A percentile compares a stretch with the other conserved stretches of the same genome.
These are phyloP conservation scores for Drosophila punjabiensis DNA, from an alignment of 1,140 invertebrate genomes.

Conservation along the genomic window DNA sequence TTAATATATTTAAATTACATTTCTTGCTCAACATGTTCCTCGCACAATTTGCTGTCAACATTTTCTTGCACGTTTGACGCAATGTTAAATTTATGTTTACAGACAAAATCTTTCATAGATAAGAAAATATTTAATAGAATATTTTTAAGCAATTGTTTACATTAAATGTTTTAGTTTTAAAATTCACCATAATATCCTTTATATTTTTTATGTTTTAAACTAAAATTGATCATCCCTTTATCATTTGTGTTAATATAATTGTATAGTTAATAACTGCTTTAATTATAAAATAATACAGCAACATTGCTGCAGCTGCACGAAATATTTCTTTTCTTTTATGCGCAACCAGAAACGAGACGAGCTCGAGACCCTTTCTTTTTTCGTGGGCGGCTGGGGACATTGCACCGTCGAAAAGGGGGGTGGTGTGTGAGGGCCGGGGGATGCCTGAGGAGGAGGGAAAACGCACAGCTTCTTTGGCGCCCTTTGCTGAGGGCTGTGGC, in stretches of 20 bases:
- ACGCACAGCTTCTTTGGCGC: constrained; percentile 76
- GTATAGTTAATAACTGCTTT: neutral
- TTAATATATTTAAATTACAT: too few relatives aligned
- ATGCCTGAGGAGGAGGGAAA: constrained; percentile 19
- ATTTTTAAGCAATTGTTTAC: too few relatives aligned
- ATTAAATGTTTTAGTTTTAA: neutral
- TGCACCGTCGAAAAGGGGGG: constrained; percentile 58
- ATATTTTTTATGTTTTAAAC: neutral
- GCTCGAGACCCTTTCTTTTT: constrained; percentile 71
- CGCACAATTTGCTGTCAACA: too few relatives aligned
- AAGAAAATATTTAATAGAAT: too few relatives aligned
- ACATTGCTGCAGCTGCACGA: constrained; percentile 69
- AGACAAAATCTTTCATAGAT: too few relatives aligned
- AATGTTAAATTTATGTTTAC: too few relatives aligned
- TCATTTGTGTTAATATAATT: neutral
- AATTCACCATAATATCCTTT: too few relatives aligned
- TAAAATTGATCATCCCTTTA: neutral
- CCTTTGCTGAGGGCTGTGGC: constrained; percentile 64
- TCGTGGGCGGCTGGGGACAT: constrained; percentile 62
- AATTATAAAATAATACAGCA: neutral
- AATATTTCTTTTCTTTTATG: constrained; percentile 81
- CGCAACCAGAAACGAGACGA: constrained; percentile 61
- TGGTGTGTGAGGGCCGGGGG: neutral
- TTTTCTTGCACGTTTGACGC: neutral
- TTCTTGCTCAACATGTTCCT: neutral